Evolutionary conservation across 2,113 vertebrate species (phyloP).

Genomic region (Hippopotamus amphibius): DNA sequence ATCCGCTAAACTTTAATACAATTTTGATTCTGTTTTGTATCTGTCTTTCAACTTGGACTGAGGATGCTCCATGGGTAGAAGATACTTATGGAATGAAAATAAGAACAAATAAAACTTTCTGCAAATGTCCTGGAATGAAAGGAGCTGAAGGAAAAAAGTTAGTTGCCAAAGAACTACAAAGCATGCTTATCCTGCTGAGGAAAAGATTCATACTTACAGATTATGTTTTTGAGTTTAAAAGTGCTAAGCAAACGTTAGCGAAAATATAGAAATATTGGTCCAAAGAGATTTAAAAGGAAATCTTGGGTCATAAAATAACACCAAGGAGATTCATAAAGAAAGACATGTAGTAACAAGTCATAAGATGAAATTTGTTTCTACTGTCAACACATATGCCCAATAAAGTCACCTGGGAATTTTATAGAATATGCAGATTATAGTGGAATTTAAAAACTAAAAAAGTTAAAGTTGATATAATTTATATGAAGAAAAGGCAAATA

Average conservation of each 20-base stretch:
- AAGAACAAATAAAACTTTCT: not conserved
- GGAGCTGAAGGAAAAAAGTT: not conserved
- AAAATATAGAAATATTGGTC: constrained; percentile 48
- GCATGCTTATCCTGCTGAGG: not conserved
- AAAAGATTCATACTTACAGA: constrained; percentile 22
- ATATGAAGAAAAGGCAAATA: not conserved
- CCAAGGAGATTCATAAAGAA: constrained; percentile 27
- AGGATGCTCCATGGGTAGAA: not conserved
- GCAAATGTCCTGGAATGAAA: not conserved
- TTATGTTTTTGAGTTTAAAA: constrained; percentile 46
- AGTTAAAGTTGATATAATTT: not conserved
- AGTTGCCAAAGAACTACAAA: not conserved
- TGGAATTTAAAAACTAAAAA: constrained; percentile 21
- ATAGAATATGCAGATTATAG: not conserved
- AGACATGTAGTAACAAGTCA: constrained; percentile 21
- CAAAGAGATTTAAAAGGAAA: constrained; percentile 51
- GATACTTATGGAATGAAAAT: not conserved
- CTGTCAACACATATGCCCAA: not conserved
- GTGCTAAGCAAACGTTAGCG: not conserved
- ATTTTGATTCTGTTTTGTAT: not conserved
- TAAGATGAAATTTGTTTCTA: constrained; percentile 36
- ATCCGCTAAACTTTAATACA: not conserved
- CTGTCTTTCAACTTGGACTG: not conserved
- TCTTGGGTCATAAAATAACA: constrained; percentile 44
- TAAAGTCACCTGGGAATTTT: not conserved